phyloP scores from a whole-genome alignment of 2,797 vertebrate species.

The Lates japonicus region DNA sequence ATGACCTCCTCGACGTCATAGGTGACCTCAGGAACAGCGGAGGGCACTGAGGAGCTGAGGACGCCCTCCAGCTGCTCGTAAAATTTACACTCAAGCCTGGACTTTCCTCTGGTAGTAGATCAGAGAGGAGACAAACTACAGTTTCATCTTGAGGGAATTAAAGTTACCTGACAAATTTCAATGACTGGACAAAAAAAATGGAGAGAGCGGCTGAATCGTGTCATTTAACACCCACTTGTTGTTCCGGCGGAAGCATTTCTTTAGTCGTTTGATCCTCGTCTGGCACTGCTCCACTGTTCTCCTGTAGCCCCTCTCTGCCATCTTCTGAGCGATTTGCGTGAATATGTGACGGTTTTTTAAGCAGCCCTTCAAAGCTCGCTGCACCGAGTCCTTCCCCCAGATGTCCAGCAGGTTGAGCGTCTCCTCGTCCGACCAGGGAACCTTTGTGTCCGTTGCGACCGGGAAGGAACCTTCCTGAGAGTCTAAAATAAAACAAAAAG shows the following conservation, averaged over 20 bases:
- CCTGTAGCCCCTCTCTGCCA: slow-evolving; percentile 79
- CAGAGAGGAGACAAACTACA: slow-evolving; percentile 4
- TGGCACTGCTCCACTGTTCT: slow-evolving; percentile 84
- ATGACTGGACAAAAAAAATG: background rate
- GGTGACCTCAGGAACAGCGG: slow-evolving; percentile 64
- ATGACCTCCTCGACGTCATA: slow-evolving; percentile 69
- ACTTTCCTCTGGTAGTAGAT: slow-evolving; percentile 62
- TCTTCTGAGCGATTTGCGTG: slow-evolving; percentile 82
- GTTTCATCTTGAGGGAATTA: background rate
- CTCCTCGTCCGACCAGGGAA: slow-evolving; percentile 86
- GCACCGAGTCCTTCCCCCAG: slow-evolving; percentile 83
- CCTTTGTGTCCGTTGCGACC: slow-evolving; percentile 71
- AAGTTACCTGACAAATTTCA: background rate
- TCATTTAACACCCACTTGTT: slow-evolving; percentile 58
- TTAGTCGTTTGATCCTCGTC: slow-evolving; percentile 84
- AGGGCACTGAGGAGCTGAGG: slow-evolving; percentile 59
- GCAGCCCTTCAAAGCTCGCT: slow-evolving; percentile 82
- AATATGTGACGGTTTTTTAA: slow-evolving; percentile 85
- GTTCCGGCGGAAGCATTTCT: slow-evolving; percentile 81
- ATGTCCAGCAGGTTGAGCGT: slow-evolving; percentile 82
- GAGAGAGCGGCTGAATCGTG: background rate
- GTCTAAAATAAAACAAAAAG: slow-evolving; percentile 52
- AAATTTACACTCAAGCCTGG: slow-evolving; percentile 78
- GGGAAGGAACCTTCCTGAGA: slow-evolving; percentile 72
- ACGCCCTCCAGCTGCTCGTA: slow-evolving; percentile 77